Evolutionary conservation across 2,888 invertebrate genomes (phyloP).

Genomic region (Eurytoma adleriae): DNA sequence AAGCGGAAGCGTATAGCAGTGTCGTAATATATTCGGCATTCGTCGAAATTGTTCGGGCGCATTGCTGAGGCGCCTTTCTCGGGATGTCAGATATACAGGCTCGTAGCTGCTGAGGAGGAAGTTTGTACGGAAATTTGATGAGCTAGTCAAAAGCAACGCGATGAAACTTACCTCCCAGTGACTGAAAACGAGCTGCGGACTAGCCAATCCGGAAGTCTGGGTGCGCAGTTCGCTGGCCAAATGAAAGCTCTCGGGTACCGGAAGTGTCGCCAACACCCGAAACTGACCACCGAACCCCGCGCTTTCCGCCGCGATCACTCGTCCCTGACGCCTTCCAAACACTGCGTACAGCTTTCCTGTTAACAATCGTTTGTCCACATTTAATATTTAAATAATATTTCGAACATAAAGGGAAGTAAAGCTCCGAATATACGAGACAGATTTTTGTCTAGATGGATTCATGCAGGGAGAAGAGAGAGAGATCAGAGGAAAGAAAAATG

Average conservation of each 20-base stretch:
- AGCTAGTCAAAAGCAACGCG: neutral
- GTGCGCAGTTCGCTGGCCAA: constrained; percentile 96
- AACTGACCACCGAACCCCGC: constrained; percentile 92
- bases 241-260: constrained; percentile 97
- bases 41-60: too few relatives aligned
- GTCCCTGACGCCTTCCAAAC: constrained; percentile 90
- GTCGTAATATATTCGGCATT: too few relatives aligned
- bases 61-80: too few relatives aligned
- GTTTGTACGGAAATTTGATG: constrained; percentile 8
- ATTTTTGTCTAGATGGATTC: too few relatives aligned
- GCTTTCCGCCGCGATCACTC: constrained; percentile 92
- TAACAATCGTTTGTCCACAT: too few relatives aligned
- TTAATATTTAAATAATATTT: too few relatives aligned
- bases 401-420: constrained; percentile 57
- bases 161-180: constrained; percentile 95
- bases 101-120: constrained; percentile 18
- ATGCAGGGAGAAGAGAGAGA: constrained; percentile 22
- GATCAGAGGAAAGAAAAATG: constrained; percentile 48
- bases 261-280: constrained; percentile 91
- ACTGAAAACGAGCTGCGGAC: constrained; percentile 96
- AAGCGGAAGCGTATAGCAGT: too few relatives aligned
- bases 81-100: constrained; percentile 1
- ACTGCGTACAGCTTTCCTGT: constrained; percentile 94
- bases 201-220: constrained; percentile 96
- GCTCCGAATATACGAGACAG: constrained; percentile 16